Evolutionary conservation across 2,113 vertebrate species (phyloP), one percentile per base, ranked within the genome.

Genomic region (Aramus guarauna): DNA sequence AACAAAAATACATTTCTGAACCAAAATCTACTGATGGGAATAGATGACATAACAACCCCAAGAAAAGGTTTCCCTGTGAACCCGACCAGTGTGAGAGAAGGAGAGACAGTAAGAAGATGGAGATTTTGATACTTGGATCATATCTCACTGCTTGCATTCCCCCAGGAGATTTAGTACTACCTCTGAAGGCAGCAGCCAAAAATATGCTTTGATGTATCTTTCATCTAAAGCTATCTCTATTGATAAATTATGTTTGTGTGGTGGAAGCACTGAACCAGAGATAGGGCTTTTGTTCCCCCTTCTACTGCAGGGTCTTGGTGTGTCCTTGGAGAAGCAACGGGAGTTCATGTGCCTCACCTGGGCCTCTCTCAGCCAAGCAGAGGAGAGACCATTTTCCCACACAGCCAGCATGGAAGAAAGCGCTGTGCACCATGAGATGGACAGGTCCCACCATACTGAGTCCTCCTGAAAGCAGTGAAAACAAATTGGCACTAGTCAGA

Each of bases 161-260:
- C 84, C 26, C 37, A 59, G 83, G 84, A 95, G 83, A 77, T 64
- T 88, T 78, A 91, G 55, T 63, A 74, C 43, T 74, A 84, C 48
- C 72, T 93, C 79, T 96, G 68, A 95, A 95, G 87, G 89, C 77
- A 75, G 91, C 66, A 87, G 91, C 48, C 69, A 64, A 80, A 93
- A 94, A 75, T 45, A 78, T 41, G 47, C 88, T 96, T 94, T 94
- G 92, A 95, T 94, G 45, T 92, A 81, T 85, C 76, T 94, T 93
- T 94, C 45, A 94, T 94, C 91, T 91, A 78, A 93, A 66, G 48
- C 60, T 87, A 87, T 78, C 73, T 94, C 15, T 77, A 86, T 52
- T 58, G 89, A 96, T 87, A 85, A 88, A 87, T 83, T 50, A 18
- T 21, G 32, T 89, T 94, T 72, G 71, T 66, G 56, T 0, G 0